phyloP scores from a whole-genome alignment of 2,888 invertebrate species.

The Notodonta dromedarius region DNA sequence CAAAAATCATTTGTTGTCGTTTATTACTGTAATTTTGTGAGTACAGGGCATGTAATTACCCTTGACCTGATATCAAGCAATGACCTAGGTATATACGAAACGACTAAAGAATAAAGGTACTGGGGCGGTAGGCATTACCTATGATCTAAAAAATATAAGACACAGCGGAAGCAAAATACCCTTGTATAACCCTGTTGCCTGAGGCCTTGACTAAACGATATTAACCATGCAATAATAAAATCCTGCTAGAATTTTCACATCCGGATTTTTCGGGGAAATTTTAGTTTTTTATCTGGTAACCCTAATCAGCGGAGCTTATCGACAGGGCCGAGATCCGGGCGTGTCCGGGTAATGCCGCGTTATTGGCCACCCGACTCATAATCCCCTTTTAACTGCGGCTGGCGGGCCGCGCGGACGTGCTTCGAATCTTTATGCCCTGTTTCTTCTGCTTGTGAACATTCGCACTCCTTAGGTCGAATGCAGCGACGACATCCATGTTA shows the following conservation, averaged over 20 bases:
- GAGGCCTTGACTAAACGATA: too few species aligned
- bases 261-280: slow-evolving; percentile 6
- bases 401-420: slow-evolving; percentile 67
- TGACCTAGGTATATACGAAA: too few species aligned
- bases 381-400: slow-evolving; percentile 81
- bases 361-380: slow-evolving; percentile 79
- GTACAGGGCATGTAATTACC: too few species aligned
- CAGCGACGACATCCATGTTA: slow-evolving; percentile 46
- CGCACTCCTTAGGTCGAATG: slow-evolving; percentile 65
- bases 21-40: too few species aligned
- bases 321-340: slow-evolving; percentile 44
- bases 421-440: slow-evolving; percentile 60
- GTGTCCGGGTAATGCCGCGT: slow-evolving; percentile 63
- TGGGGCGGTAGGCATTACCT: too few species aligned
- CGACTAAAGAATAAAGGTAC: too few species aligned
- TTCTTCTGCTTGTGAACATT: slow-evolving; percentile 69
- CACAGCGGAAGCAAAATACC: too few species aligned
- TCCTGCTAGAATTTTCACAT: not conserved
- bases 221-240: too few species aligned
- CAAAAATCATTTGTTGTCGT: too few species aligned
- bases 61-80: too few species aligned
- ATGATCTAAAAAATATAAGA: too few species aligned
- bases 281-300: slow-evolving; percentile 47
- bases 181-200: too few species aligned
- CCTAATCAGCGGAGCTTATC: slow-evolving; percentile 63